A percentile compares a stretch with the other conserved stretches of the same genome.
Conservation (phyloP, 30 jellyfish, hydroid and myxozoan genomes). For the Turritopsis dohrnii region DNA sequence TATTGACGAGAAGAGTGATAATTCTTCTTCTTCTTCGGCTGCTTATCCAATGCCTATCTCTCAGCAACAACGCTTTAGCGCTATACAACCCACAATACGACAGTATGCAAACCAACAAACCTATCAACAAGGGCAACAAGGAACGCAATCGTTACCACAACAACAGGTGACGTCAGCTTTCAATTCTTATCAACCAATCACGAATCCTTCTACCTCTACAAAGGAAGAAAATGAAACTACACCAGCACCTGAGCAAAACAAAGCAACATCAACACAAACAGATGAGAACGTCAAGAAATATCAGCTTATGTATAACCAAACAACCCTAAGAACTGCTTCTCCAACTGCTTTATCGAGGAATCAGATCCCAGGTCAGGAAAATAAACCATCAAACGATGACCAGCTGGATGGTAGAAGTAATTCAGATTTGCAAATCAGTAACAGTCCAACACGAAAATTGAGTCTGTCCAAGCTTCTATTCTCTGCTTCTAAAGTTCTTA, state of each 20-base stretch:
- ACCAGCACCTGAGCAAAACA: neutral
- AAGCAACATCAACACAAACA: neutral
- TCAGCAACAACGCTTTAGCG: neutral
- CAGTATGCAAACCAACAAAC: neutral
- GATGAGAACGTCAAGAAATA: neutral
- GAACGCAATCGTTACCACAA: neutral
- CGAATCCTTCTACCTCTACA: neutral
- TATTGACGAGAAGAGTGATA: neutral
- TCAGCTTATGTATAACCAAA: neutral
- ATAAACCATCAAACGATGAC: neutral
- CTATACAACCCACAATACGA: neutral
- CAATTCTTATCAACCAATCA: neutral
- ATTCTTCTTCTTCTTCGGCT: neutral
- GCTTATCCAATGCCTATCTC: neutral
- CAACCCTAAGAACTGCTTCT: neutral
- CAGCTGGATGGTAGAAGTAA: neutral
- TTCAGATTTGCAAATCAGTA: neutral
- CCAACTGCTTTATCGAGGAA: constrained; percentile 11
- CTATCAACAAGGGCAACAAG: neutral
- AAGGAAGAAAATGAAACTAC: neutral
- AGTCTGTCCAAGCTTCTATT: neutral
- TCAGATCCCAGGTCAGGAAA: constrained; percentile 11
- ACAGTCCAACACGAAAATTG: constrained; percentile 8
- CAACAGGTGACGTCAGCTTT: neutral
- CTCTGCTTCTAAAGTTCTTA: neutral